Base-by-base conservation (phyloP, 1,140 invertebrate genomes). In the Brachionus plicatilis region DNA sequence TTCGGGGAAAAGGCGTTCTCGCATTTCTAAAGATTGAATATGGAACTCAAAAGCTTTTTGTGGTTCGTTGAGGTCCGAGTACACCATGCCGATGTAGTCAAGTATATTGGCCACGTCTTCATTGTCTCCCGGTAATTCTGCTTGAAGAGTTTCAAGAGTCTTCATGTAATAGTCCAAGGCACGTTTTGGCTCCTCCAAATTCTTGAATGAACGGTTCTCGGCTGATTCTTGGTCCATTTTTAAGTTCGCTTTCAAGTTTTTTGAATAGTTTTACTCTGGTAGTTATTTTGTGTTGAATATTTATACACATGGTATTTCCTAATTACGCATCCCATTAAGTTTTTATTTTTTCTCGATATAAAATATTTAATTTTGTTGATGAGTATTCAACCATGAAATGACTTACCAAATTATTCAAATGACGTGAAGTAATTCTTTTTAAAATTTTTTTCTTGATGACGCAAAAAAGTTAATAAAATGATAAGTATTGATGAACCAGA, bases 1-100 rank as follows among this genome's bases (percentile, higher is more conserved):
- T 12, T 80, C 53, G 8, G 76, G 50, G 17, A 80, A 65, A 11
- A 65, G 41, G 11, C 43, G 29, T 60, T 80, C 14, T 24, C 76
- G 17, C 50, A 80, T 80, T 43, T 43, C 50, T 12, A 60, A 20
- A 50, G 53, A 60, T 60, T 65, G 14, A 14, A 60, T 1, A 41
- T 80, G 76, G 24, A 17, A 80, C 33, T 80, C 76, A 7, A 24
- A 41, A 11, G 76, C 76, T 41, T 80, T 80, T 80, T 56, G 14
- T 5, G 27, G 29, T n/a, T 79, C 47, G 11, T 37, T 60, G 8
- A 79, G n/a, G 53, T 60, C 50, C 7, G 47, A 29, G 17, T 79
- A 79, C 1, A 79, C 76, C 76, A 79, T 56, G 50, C 76, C 76
- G n/a, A 79, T 79, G 29, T 29, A 56, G 17, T 79, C 50, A n/a